A percentile compares a stretch with the other conserved stretches of the same genome.
These are phyloP conservation scores for Phyllostomus discolor DNA, from an alignment of 2,113 vertebrate genomes.

Conservation along the genomic window DNA sequence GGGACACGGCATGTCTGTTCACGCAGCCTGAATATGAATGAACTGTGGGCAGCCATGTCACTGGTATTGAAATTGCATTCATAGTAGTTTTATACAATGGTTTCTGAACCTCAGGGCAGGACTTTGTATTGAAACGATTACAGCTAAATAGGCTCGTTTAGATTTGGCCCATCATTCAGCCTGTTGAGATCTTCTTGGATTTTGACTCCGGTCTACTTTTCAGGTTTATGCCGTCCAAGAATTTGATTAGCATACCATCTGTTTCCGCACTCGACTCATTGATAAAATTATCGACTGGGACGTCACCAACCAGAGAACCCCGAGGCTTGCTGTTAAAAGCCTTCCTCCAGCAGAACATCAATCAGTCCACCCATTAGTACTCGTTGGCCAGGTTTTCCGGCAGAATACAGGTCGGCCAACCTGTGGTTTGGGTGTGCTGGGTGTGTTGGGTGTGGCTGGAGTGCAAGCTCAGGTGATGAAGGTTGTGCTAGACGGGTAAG, in stretches of 20 bases:
- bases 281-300: constrained; percentile 32
- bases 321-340: neutral
- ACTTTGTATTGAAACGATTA: neutral
- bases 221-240: neutral
- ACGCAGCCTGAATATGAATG: neutral
- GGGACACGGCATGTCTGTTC: neutral
- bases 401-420: neutral
- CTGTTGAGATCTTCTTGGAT: constrained; percentile 24
- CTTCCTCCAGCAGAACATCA: neutral
- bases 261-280: neutral
- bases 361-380: neutral
- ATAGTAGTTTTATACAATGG: neutral
- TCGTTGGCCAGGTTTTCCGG: neutral
- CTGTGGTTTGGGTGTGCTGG: neutral
- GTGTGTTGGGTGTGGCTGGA: neutral
- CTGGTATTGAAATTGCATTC: neutral
- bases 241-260: constrained; percentile 38
- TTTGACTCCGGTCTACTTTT: neutral
- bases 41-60: neutral
- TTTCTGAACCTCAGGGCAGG: neutral
- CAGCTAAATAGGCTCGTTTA: neutral
- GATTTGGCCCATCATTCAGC: neutral
- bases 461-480: neutral
- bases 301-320: neutral
- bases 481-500: neutral